Conservation (phyloP, 2,888 invertebrate genomes). For the Cataglyphis altisquamis region DNA sequence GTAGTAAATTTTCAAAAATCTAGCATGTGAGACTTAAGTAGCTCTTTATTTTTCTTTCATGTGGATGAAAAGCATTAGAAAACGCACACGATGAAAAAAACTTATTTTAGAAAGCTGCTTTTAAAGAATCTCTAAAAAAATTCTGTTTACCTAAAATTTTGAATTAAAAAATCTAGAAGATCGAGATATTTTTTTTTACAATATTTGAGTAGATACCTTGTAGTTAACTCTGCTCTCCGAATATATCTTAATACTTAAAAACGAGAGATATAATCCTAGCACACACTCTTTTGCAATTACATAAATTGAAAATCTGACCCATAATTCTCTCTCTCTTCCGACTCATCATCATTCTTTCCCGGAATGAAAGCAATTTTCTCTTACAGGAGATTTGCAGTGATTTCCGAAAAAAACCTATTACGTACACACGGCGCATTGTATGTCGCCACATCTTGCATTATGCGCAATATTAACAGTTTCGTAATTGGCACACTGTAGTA, state of each 20-base stretch:
- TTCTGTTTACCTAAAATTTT: no score
- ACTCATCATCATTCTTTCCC: slow-evolving; percentile 11
- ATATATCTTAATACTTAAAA: not conserved
- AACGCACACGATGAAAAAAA: no score
- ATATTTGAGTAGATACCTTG: no score
- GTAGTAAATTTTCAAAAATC: no score
- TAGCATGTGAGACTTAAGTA: no score
- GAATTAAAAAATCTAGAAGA: no score
- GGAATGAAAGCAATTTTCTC: slow-evolving; percentile 10
- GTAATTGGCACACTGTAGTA: slow-evolving; percentile 27
- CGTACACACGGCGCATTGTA: slow-evolving; percentile 16
- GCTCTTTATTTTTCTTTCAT: no score
- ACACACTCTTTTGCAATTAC: not conserved
- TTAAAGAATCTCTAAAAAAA: no score
- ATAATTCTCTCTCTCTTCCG: slow-evolving; percentile 15
- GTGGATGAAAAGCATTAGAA: no score
- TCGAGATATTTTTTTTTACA: no score
- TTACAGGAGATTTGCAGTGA: not conserved
- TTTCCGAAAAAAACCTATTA: slow-evolving; percentile 27
- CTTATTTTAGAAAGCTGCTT: no score
- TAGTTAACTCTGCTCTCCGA: slow-evolving; percentile 26
- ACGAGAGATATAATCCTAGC: not conserved
- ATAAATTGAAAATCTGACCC: slow-evolving; percentile 27
- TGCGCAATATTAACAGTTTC: slow-evolving; percentile 56
- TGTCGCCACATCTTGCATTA: slow-evolving; percentile 53